Conservation (phyloP, 2,797 vertebrate genomes). For the Sebastes variabilis region DNA sequence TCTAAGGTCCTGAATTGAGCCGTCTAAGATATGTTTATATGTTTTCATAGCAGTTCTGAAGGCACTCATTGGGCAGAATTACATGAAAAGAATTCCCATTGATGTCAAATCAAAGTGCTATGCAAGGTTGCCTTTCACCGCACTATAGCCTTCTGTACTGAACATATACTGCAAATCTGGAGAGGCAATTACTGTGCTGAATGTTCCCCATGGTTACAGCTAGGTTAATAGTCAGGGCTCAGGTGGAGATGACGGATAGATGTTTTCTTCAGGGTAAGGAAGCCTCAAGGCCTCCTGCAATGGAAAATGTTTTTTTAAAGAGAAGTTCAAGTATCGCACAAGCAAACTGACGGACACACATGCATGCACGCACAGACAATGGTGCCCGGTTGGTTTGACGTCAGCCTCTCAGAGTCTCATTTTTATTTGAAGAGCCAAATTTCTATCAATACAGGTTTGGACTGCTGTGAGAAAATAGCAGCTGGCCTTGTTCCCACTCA, state of each 20-base stretch:
- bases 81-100: neutral
- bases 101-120: slow-evolving; percentile 9
- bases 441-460: slow-evolving; percentile 73
- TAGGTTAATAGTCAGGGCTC: slow-evolving; percentile 49
- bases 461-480: slow-evolving; percentile 72
- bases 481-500: slow-evolving; percentile 72
- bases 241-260: slow-evolving; percentile 49
- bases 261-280: slow-evolving; percentile 48
- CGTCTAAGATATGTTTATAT: neutral
- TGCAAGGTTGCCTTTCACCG: slow-evolving; percentile 11
- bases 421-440: slow-evolving; percentile 66
- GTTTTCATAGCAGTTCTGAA: neutral
- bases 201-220: slow-evolving; percentile 60
- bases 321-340: slow-evolving; percentile 41
- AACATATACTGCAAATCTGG: slow-evolving; percentile 25
- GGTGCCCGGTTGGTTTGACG: slow-evolving; percentile 61
- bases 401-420: slow-evolving; percentile 55
- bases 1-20: neutral
- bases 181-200: slow-evolving; percentile 47
- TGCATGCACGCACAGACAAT: slow-evolving; percentile 25
- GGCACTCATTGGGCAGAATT: neutral
- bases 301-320: slow-evolving; percentile 37
- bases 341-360: slow-evolving; percentile 28
- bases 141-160: neutral
- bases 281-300: slow-evolving; percentile 50